phyloP scores from a whole-genome alignment of 2,888 invertebrate species.

The Papilio demoleus region DNA sequence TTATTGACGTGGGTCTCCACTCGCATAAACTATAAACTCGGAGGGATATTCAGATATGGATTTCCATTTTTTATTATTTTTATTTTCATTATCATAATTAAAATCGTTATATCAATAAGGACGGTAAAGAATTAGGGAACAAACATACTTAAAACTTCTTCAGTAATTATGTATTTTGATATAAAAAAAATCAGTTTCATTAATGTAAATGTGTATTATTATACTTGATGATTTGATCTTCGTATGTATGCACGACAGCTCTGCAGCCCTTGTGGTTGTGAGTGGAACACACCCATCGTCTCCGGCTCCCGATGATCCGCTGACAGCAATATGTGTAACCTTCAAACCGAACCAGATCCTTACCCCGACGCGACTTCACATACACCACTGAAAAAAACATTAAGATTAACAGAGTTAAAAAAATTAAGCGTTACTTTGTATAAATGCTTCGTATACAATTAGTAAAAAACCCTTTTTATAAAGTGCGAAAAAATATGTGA shows the following conservation, averaged over 20 bases:
- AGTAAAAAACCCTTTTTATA: no score
- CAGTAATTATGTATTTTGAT: constrained; percentile 5
- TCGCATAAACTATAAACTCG: not conserved
- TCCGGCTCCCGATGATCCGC: constrained; percentile 45
- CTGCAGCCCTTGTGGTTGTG: constrained; percentile 54
- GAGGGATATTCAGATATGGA: not conserved
- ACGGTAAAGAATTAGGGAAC: no score
- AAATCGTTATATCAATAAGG: no score
- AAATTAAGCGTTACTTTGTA: no score
- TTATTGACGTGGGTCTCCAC: no score
- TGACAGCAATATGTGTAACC: constrained; percentile 52
- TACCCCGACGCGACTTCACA: constrained; percentile 49
- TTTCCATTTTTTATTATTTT: no score
- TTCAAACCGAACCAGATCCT: constrained; percentile 43
- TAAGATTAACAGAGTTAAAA: not conserved
- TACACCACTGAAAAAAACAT: constrained; percentile 44
- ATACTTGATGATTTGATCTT: constrained; percentile 49
- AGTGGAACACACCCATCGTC: constrained; percentile 62
- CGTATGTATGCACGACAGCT: constrained; percentile 53
- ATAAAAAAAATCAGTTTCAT: constrained; percentile 8
- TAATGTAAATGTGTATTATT: constrained; percentile 50
- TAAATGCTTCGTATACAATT: no score
- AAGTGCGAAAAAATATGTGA: no score
- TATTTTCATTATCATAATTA: no score
- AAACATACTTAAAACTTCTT: no score